A percentile compares a stretch with the other conserved stretches of the same genome.
Evolutionary conservation across 2,113 vertebrate species (phyloP).

Genomic region (Furnarius figulus): DNA sequence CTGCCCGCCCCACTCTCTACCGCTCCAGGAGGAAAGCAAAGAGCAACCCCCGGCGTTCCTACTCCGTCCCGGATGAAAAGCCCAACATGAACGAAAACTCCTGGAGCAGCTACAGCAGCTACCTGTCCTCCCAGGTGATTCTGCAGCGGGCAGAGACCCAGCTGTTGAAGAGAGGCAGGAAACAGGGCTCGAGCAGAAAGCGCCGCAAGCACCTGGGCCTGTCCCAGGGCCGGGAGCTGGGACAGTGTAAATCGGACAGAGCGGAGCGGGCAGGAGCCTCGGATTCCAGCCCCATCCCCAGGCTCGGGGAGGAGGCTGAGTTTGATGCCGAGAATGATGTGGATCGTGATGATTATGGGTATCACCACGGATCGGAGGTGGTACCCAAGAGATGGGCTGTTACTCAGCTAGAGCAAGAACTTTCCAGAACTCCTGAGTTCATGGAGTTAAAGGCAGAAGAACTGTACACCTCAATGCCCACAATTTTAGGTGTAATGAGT

Average conservation of each 20-base stretch:
- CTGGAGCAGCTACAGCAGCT: slow-evolving; percentile 67
- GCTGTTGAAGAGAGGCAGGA: slow-evolving; percentile 59
- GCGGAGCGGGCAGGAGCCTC: background rate
- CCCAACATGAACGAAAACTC: slow-evolving; percentile 40
- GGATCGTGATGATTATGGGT: background rate
- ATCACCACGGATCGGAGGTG: background rate
- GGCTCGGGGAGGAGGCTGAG: background rate
- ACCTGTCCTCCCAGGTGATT: slow-evolving; percentile 32
- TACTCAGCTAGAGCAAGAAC: slow-evolving; percentile 8
- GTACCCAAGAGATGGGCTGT: slow-evolving; percentile 61
- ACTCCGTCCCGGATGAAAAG: slow-evolving; percentile 50
- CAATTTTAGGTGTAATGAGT: slow-evolving; percentile 79
- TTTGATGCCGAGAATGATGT: slow-evolving; percentile 16
- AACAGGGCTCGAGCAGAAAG: slow-evolving; percentile 47
- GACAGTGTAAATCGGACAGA: slow-evolving; percentile 5
- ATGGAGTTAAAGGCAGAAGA: slow-evolving; percentile 83
- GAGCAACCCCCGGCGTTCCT: slow-evolving; percentile 62
- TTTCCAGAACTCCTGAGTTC: background rate
- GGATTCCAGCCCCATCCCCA: background rate
- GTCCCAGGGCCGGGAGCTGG: slow-evolving; percentile 20
- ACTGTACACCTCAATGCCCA: slow-evolving; percentile 78
- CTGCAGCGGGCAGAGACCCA: slow-evolving; percentile 33
- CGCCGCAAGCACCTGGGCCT: slow-evolving; percentile 61
- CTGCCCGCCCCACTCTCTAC: slow-evolving; percentile 60
- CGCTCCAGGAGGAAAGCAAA: slow-evolving; percentile 69